Percentiles rank a stretch among this genome's conserved stretches.
Conservation (phyloP, 2,797 vertebrate species). For the Argentina silus region DNA sequence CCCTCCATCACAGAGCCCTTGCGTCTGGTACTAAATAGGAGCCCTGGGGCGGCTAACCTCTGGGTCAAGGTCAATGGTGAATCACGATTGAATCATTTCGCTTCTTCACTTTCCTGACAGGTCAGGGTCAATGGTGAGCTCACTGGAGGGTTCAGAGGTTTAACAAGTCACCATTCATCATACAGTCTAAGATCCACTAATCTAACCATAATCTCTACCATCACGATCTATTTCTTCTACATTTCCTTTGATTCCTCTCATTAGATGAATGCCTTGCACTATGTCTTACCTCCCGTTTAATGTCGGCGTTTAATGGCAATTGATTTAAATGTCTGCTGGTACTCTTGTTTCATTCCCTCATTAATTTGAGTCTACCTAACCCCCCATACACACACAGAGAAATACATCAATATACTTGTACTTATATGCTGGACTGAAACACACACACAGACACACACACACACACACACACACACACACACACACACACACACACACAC, state of each 20-base stretch:
- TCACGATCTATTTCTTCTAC: too few relatives aligned
- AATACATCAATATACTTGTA: too few relatives aligned
- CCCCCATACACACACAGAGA: too few relatives aligned
- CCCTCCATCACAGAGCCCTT: neutral
- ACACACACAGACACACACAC: conserved; percentile 41
- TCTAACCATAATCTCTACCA: too few relatives aligned
- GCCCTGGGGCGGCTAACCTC: conserved; percentile 6
- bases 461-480: conserved; percentile 25
- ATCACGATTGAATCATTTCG: conserved; percentile 1
- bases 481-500: conserved; percentile 34
- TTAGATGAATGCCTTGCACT: neutral
- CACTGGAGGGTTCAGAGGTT: neutral
- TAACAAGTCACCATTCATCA: neutral
- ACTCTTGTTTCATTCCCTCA: too few relatives aligned
- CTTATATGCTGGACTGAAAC: too few relatives aligned
- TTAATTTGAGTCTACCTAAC: too few relatives aligned
- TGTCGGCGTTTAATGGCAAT: too few relatives aligned
- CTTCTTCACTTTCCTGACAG: neutral
- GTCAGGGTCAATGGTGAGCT: neutral
- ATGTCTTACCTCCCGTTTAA: neutral
- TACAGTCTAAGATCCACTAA: too few relatives aligned
- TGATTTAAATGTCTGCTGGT: too few relatives aligned
- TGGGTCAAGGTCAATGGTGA: neutral
- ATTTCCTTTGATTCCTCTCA: too few relatives aligned
- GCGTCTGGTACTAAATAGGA: neutral